Base-by-base conservation (phyloP, 2,888 invertebrate genomes). In the Dexiosoma caninum region DNA sequence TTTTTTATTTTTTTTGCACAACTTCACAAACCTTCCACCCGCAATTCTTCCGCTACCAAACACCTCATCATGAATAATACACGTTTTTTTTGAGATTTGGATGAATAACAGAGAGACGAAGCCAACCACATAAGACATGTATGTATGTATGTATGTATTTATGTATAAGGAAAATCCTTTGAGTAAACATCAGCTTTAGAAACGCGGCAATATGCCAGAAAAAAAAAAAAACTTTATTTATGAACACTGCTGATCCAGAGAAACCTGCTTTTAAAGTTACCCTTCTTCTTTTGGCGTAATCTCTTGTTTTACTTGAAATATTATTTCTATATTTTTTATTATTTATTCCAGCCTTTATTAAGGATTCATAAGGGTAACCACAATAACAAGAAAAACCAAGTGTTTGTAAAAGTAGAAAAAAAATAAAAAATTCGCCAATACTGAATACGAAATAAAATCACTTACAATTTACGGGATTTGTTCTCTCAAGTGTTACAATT, bases 201-300 rank as follows among this genome's bases (percentile, higher is more conserved):
- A 83, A 82, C 81, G 77, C 78, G 82, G 82, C 84, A 84, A 82
- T 84, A 78, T 84, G 84, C 84, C 84, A 84, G n/a, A n/a, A n/a
- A n/a, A n/a, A n/a, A n/a, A n/a, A n/a, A 84, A 81, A 82, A 77
- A 37, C 51, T 46, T 77, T 77, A 77, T 81, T 81, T 81, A 81
- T 81, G 57, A 69, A 81, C 72, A 77, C 77, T 53, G 46, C 12
- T 42, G 23, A 42, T 51, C 27, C 35, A 51, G 19, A 51, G 46
- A 40, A 46, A 62, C 14, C 32, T 51, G 44, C 27, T 66, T 23
- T 19, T 42, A 66, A 76, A 83, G 82, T 84, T 84, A 84, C 84
- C 83, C 84, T 84, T 84, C 19, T 35, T n/a, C 14, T 30, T 2
- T 55, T 62, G 72, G 42, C 67, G 64, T 81, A 81, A 81, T 77